These are phyloP conservation scores for Epinotia brunnichana DNA, from an alignment of 2,888 invertebrate genomes.

Conservation along the genomic window DNA sequence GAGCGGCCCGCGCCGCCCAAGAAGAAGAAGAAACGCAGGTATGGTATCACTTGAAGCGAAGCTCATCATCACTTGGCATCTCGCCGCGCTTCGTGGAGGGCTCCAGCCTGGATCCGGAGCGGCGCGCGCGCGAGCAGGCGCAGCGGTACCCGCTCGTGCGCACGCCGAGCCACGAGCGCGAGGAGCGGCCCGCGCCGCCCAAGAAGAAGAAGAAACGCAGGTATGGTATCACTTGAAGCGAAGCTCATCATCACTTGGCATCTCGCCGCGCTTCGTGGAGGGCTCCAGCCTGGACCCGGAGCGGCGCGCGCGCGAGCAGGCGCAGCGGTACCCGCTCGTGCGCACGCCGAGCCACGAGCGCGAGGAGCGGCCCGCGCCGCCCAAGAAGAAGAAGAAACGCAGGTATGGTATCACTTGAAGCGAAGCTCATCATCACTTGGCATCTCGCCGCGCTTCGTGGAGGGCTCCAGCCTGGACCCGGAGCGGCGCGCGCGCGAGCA, in stretches of 20 bases:
- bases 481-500: constrained; percentile 84
- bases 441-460: constrained; percentile 96
- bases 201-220: constrained; percentile 90
- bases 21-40: constrained; percentile 91
- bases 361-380: constrained; percentile 72
- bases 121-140: constrained; percentile 80
- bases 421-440: constrained; percentile 73
- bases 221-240: constrained; percentile 70
- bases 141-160: constrained; percentile 88
- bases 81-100: constrained; percentile 97
- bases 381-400: constrained; percentile 89
- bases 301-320: constrained; percentile 79
- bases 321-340: constrained; percentile 87
- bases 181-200: constrained; percentile 72
- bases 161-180: constrained; percentile 88
- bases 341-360: constrained; percentile 89
- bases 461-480: constrained; percentile 95
- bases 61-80: constrained; percentile 86
- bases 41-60: constrained; percentile 47
- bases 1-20: constrained; percentile 79
- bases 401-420: constrained; percentile 80
- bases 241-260: constrained; percentile 84
- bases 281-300: constrained; percentile 96
- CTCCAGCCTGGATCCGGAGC: constrained; percentile 93
- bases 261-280: constrained; percentile 96